Percentiles rank a stretch among this genome's conserved stretches.
Conservation (phyloP, 2,888 invertebrate genomes). For the Dioctria rufipes region DNA sequence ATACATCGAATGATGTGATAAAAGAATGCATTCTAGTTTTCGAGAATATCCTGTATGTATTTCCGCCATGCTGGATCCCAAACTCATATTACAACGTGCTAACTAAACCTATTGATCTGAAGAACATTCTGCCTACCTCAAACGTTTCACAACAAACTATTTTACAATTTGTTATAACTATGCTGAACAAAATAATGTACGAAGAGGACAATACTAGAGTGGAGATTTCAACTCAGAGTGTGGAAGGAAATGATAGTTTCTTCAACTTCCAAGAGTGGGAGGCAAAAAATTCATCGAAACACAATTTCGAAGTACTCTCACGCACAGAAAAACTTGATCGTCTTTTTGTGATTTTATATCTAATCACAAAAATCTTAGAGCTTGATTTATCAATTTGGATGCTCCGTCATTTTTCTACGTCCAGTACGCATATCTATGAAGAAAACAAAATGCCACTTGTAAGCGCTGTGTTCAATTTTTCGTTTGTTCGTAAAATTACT, state of each 20-base stretch:
- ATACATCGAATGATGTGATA: constrained; percentile 59
- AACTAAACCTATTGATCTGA: constrained; percentile 60
- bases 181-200: constrained; percentile 63
- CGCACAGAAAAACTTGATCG: constrained; percentile 72
- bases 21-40: constrained; percentile 64
- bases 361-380: constrained; percentile 74
- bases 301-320: constrained; percentile 61
- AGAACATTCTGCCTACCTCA: constrained; percentile 60
- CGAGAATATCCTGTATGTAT: constrained; percentile 64
- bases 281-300: constrained; percentile 61
- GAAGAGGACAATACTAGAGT: neutral
- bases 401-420: constrained; percentile 70
- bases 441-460: constrained; percentile 65
- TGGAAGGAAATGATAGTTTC: constrained; percentile 53
- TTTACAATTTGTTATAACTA: constrained; percentile 61
- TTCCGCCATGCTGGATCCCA: constrained; percentile 70
- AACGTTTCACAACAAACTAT: constrained; percentile 61
- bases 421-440: constrained; percentile 63
- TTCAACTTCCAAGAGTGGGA: constrained; percentile 66
- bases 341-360: constrained; percentile 72
- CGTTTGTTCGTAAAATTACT: constrained; percentile 62
- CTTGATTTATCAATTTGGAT: constrained; percentile 75
- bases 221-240: neutral
- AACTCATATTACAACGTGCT: constrained; percentile 64
- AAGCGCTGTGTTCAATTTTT: constrained; percentile 64